Base-by-base conservation (phyloP, 2,888 invertebrate genomes). In the Plebejus melissa region DNA sequence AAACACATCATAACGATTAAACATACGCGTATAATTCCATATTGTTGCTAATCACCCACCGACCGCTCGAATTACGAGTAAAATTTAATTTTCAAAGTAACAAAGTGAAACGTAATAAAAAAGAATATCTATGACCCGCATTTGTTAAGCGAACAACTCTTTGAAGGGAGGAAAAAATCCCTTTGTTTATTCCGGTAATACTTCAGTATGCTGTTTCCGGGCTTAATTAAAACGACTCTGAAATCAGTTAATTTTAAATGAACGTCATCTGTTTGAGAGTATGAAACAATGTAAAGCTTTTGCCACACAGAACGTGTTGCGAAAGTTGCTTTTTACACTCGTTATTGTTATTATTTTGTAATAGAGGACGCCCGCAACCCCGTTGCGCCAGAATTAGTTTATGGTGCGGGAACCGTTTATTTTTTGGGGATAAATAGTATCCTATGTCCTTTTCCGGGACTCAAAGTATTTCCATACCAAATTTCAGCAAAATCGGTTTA, bases 161-260 rank as follows among this genome's bases (percentile, higher is more conserved):
- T 75, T 75, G 75, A 75, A 71, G 75, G 58, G 75, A 72, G 76
- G 76, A 74, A 78, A 78, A 78, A 80, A 79, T 76, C 81, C 81
- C 81, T 83, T 83, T 84, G 83, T 86, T 85, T 85, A 83, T 84
- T 85, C 82, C 84, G 82, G 82, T 80, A 80, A 82, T 83, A 83
- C 83, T 84, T 86, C 82, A 82, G 84, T 84, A 84, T 86, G 85
- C 87, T 83, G 85, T 84, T 86, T 85, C 83, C 82, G 81, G 80
- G 79, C 82, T 87, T 88, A 87, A 88, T 89, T 88, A 88, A 87
- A 85, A 86, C 82, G 80, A 79, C 79, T 82, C 80, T 79, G 80
- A 84, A 85, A 86, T 85, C 81, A 82, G 81, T 80, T 83, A 83
- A 83, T 85, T 84, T 80, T 80, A 84, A 85, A 83, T 81, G 83